Percentiles rank a stretch among this genome's conserved stretches.
phyloP scores from a whole-genome alignment of 2,888 invertebrate species.

The Cheilosia soror region DNA sequence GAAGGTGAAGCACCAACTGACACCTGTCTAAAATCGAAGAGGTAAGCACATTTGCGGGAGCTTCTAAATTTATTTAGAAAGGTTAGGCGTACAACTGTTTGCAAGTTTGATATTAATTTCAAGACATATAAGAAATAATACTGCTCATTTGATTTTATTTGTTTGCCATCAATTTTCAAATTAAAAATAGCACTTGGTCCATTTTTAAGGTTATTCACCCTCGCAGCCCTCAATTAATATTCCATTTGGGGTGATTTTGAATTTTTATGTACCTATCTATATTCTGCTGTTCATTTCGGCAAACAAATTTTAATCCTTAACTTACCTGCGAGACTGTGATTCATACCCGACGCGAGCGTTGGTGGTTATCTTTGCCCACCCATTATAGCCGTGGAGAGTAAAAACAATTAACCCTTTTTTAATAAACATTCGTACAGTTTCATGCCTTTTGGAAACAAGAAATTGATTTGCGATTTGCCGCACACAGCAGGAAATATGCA shows the following conservation, averaged over 20 bases:
- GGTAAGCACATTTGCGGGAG: neutral
- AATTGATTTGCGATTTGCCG: slow-evolving; percentile 41
- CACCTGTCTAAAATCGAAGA: slow-evolving; percentile 9
- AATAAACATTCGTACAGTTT: slow-evolving; percentile 17
- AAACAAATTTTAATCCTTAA: slow-evolving; percentile 23
- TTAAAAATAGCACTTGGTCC: neutral
- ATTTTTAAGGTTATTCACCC: neutral
- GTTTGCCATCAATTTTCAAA: slow-evolving; percentile 8
- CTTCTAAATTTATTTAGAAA: neutral
- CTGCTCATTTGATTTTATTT: neutral
- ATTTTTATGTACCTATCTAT: slow-evolving; percentile 9
- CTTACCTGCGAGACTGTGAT: slow-evolving; percentile 27
- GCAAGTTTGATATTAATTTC: neutral
- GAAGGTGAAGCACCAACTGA: slow-evolving; percentile 42
- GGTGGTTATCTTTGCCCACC: neutral
- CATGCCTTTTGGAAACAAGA: slow-evolving; percentile 21
- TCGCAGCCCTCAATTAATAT: slow-evolving; percentile 24
- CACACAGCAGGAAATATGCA: slow-evolving; percentile 40
- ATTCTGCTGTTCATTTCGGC: slow-evolving; percentile 16
- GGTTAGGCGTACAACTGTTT: neutral
- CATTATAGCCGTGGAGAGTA: slow-evolving; percentile 1
- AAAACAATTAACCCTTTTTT: slow-evolving; percentile 26
- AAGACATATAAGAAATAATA: neutral
- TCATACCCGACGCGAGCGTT: slow-evolving; percentile 18
- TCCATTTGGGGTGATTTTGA: slow-evolving; percentile 6